Percentiles rank a stretch among this genome's conserved stretches.
Evolutionary conservation across 2,888 invertebrate genomes (phyloP).

Genomic region (Cloeon dipterum): DNA sequence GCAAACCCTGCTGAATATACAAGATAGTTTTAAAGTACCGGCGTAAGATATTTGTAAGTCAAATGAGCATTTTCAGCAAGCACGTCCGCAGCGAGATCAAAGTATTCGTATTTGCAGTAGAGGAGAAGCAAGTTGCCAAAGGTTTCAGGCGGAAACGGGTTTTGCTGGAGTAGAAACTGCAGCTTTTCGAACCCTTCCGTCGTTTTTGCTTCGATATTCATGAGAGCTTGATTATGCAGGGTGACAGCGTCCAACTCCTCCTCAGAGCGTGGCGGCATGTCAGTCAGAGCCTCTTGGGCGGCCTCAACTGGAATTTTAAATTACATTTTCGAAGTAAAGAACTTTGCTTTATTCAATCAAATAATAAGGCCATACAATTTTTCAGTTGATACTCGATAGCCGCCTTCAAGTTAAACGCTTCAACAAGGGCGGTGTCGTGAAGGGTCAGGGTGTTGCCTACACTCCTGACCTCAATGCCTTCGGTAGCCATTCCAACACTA

Average conservation of each 20-base stretch:
- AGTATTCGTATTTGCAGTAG: constrained; percentile 94
- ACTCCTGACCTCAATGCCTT: constrained; percentile 75
- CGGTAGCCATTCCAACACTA: constrained; percentile 91
- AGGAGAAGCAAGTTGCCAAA: constrained; percentile 85
- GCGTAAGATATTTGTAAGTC: constrained; percentile 82
- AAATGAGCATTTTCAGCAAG: constrained; percentile 92
- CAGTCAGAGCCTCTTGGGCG: constrained; percentile 64
- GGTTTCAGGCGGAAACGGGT: constrained; percentile 92
- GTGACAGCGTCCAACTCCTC: constrained; percentile 96
- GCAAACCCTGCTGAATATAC: background rate
- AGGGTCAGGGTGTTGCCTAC: constrained; percentile 87
- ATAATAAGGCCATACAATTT: constrained; percentile 30
- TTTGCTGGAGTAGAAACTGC: constrained; percentile 83
- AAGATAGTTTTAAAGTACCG: constrained; percentile 24
- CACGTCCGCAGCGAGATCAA: constrained; percentile 92
- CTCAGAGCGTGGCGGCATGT: constrained; percentile 83
- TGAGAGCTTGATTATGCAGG: constrained; percentile 85
- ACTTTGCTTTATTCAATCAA: too few species aligned
- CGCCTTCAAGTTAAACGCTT: constrained; percentile 95
- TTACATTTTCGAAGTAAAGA: background rate
- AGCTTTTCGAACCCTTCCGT: constrained; percentile 87
- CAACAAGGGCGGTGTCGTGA: constrained; percentile 89
- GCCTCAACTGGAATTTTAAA: constrained; percentile 36
- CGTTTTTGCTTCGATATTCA: constrained; percentile 69
- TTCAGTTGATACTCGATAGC: constrained; percentile 91